These are phyloP conservation scores for Phyllopteryx taeniolatus DNA, from an alignment of 2,113 vertebrate species.

Conservation along the genomic window DNA sequence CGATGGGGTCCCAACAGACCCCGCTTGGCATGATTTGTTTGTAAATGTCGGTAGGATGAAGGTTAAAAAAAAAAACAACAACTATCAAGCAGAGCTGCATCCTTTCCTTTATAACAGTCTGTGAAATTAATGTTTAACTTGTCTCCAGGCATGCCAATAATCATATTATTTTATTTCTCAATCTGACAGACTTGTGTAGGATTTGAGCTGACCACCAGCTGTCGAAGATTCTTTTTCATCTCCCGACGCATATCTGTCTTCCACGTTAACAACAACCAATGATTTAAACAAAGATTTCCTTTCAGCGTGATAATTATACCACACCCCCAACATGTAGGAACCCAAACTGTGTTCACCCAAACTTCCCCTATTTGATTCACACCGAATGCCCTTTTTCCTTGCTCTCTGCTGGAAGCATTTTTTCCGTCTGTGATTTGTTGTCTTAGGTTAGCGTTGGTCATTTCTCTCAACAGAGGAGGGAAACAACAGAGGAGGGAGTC, in stretches of 20 bases:
- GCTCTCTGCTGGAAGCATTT: neutral
- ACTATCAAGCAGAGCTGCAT: neutral
- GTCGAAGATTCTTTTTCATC: neutral
- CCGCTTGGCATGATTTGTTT: too few relatives aligned
- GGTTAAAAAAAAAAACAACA: neutral
- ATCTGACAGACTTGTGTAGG: neutral
- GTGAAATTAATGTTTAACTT: neutral
- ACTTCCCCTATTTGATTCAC: neutral
- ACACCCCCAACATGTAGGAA: neutral
- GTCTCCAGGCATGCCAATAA: neutral
- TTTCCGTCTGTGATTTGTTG: conserved; percentile 10
- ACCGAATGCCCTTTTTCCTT: neutral
- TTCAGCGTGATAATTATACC: neutral
- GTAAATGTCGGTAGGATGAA: too few relatives aligned
- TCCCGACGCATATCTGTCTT: neutral
- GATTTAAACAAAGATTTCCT: neutral
- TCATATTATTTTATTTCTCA: neutral
- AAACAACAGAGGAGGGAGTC: conserved; percentile 6
- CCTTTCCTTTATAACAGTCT: neutral
- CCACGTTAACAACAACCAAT: neutral
- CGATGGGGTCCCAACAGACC: too few relatives aligned
- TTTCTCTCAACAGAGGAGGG: conserved; percentile 4
- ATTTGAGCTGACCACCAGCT: neutral
- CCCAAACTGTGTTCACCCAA: neutral
- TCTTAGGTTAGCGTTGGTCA: conserved; percentile 14